A percentile compares a stretch with the other conserved stretches of the same genome.
phyloP scores from a whole-genome alignment of 2,113 vertebrate genomes.

The Notarius quadriscutis region DNA sequence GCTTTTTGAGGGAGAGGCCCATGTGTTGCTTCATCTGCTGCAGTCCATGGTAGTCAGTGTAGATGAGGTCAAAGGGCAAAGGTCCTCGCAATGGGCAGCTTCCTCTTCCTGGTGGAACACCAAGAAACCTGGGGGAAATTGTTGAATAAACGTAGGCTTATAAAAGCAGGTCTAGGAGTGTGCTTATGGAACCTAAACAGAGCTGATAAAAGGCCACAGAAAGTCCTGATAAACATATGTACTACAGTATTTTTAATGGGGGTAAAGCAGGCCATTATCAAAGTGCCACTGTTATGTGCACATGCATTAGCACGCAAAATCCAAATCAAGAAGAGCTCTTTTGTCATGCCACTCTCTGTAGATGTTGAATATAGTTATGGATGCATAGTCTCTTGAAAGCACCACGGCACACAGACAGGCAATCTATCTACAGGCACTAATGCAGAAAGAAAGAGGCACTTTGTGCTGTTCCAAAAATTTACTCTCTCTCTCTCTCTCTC shows the following conservation, averaged over 20 bases:
- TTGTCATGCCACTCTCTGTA: neutral
- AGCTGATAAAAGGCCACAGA: neutral
- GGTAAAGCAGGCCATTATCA: neutral
- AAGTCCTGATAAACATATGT: neutral
- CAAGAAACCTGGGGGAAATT: slow-evolving; percentile 80
- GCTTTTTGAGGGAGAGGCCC: slow-evolving; percentile 93
- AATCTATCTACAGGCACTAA: neutral
- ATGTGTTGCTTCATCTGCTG: slow-evolving; percentile 98
- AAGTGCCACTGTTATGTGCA: neutral
- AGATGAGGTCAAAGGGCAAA: slow-evolving; percentile 93
- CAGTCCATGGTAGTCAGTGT: slow-evolving; percentile 95
- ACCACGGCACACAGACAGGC: neutral
- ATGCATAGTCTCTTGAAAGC: neutral
- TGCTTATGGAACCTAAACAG: neutral
- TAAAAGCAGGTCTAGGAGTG: neutral
- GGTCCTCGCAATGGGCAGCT: slow-evolving; percentile 89
- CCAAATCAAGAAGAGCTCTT: slow-evolving; percentile 23
- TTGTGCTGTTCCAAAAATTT: neutral
- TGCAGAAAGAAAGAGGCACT: slow-evolving; percentile 2
- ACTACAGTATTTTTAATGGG: neutral
- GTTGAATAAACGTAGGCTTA: neutral
- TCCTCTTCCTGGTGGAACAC: slow-evolving; percentile 91
- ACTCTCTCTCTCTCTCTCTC: neutral
- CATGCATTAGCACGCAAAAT: neutral
- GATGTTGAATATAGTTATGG: slow-evolving; percentile 20